Evolutionary conservation across 2,888 invertebrate species (phyloP).

Genomic region (Oxyteleia sp.): DNA sequence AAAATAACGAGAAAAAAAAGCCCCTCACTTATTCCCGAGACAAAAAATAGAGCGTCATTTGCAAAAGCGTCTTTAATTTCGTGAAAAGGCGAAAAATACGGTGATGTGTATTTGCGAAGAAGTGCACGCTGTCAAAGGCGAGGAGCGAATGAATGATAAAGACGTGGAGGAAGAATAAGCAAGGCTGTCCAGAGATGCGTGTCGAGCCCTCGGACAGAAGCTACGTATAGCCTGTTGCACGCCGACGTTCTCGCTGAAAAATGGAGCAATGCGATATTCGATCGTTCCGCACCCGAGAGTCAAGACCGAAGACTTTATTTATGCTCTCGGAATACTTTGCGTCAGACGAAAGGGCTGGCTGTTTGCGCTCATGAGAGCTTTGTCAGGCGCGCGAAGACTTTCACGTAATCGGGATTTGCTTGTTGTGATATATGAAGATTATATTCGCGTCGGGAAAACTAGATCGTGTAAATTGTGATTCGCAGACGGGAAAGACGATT

Average conservation of each 20-base stretch:
- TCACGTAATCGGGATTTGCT: constrained; percentile 10
- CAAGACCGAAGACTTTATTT: constrained; percentile 44
- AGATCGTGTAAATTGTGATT: background rate
- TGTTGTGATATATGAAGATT: constrained; percentile 11
- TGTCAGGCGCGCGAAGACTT: background rate
- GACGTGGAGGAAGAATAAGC: constrained; percentile 18
- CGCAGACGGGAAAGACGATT: no score
- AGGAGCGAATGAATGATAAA: constrained; percentile 36
- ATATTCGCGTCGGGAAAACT: background rate
- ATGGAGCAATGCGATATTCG: constrained; percentile 53
- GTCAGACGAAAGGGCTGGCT: constrained; percentile 8
- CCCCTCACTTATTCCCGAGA: no score
- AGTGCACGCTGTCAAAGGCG: constrained; percentile 24
- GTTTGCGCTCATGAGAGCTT: constrained; percentile 2
- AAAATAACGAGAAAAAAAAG: no score
- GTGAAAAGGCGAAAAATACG: no score
- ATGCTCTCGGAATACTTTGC: constrained; percentile 35
- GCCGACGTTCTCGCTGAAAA: constrained; percentile 47
- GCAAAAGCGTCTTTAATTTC: no score
- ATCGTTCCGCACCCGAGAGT: constrained; percentile 25
- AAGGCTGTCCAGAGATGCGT: constrained; percentile 27
- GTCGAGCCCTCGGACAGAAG: constrained; percentile 31
- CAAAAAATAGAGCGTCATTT: no score
- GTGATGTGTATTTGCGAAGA: no score
- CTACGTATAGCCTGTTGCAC: constrained; percentile 59